phyloP scores from a whole-genome alignment of 1,140 invertebrate species.

The Penaeus vannamei region DNA sequence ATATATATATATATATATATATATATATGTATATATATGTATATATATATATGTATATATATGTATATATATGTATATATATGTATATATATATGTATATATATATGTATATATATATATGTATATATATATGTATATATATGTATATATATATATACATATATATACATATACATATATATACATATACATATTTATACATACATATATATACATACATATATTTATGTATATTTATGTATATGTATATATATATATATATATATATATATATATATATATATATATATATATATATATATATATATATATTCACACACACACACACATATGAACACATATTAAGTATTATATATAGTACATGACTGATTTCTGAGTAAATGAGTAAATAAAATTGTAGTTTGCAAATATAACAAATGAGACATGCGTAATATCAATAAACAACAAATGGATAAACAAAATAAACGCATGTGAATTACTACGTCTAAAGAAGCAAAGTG shows the following conservation, averaged over 20 bases:
- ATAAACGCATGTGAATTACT: too few relatives aligned
- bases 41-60: slow-evolving; percentile 2
- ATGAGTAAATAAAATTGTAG: too few relatives aligned
- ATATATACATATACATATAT: background rate
- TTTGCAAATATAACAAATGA: too few relatives aligned
- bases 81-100: background rate
- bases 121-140: background rate
- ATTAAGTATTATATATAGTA: background rate
- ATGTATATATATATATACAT: slow-evolving; percentile 12
- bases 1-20: background rate
- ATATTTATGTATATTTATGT: background rate
- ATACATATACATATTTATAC: background rate
- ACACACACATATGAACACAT: background rate
- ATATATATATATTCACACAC: background rate
- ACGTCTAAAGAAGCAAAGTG: too few relatives aligned
- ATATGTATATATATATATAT: slow-evolving; percentile 14
- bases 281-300: background rate
- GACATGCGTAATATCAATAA: too few relatives aligned
- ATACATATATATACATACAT: background rate
- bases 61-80: slow-evolving; percentile 12
- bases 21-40: background rate
- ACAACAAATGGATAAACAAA: too few relatives aligned
- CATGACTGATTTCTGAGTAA: too few relatives aligned
- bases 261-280: slow-evolving; percentile 11
- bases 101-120: background rate